Conservation (phyloP, 2,888 invertebrate species). For the Teleogryllus oceanicus region DNA sequence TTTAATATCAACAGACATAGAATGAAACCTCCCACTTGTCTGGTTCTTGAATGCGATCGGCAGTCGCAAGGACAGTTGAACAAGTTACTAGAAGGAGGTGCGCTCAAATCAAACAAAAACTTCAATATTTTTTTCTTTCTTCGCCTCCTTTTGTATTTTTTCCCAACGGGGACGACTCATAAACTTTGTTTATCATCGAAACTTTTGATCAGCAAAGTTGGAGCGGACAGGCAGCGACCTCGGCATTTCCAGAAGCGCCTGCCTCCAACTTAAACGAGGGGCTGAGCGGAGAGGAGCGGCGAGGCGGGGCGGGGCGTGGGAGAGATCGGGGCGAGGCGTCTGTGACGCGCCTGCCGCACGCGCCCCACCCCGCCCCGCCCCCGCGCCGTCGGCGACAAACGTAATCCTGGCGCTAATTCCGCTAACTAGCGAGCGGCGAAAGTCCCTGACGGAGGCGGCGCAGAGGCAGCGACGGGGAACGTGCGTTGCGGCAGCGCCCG, state of each 20-base stretch:
- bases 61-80: too few species aligned
- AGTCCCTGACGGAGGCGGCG: background rate
- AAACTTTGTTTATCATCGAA: conserved; percentile 7
- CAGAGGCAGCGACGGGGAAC: background rate
- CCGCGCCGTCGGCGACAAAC: background rate
- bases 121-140: background rate
- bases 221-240: background rate
- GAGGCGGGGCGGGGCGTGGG: too few species aligned
- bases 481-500: too few species aligned
- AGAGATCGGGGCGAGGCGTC: background rate
- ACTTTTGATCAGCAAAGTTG: conserved; percentile 18
- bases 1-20: too few species aligned
- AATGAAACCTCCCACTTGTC: too few species aligned
- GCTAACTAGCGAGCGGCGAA: background rate
- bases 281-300: too few species aligned
- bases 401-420: conserved; percentile 1
- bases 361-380: background rate
- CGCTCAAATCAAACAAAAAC: background rate
- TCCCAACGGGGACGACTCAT: background rate
- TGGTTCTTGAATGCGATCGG: too few species aligned
- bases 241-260: background rate
- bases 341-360: too few species aligned
- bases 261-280: background rate
- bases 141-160: background rate
- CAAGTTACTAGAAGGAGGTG: too few species aligned